Conservation (phyloP, 1,140 invertebrate species). For the Paraescarpia echinospica region DNA sequence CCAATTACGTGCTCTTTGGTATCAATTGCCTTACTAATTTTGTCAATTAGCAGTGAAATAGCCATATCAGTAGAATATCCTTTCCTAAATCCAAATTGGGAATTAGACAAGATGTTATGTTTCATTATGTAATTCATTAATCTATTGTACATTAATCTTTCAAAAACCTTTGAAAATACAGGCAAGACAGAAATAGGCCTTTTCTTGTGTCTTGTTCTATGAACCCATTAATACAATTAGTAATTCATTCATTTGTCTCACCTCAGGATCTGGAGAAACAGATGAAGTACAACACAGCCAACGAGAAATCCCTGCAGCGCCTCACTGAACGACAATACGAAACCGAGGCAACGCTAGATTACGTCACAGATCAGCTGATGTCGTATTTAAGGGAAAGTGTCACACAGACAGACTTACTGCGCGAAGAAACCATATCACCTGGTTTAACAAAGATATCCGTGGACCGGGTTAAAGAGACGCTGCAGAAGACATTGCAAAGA, state of each 20-base stretch:
- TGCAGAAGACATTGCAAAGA: conserved; percentile 28
- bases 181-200: too few species aligned
- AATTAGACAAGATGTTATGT: too few species aligned
- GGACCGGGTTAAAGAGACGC: conserved; percentile 33
- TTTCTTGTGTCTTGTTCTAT: too few species aligned
- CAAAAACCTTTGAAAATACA: too few species aligned
- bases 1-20: too few species aligned
- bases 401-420: conserved; percentile 17
- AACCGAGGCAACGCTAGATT: conserved; percentile 28
- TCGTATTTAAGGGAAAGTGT: conserved; percentile 18
- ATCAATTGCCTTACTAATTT: too few species aligned
- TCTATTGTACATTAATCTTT: too few species aligned
- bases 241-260: conserved; percentile 27
- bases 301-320: conserved; percentile 33
- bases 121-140: too few species aligned
- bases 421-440: conserved; percentile 27
- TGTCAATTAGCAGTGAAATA: too few species aligned
- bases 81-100: too few species aligned
- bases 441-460: conserved; percentile 32
- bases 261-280: conserved; percentile 31
- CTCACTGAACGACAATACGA: conserved; percentile 29
- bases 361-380: conserved; percentile 30
- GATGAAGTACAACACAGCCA: conserved; percentile 35
- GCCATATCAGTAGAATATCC: too few species aligned
- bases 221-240: conserved; percentile 10